Conservation (phyloP, 2,797 vertebrate species). For the Channa striata region DNA sequence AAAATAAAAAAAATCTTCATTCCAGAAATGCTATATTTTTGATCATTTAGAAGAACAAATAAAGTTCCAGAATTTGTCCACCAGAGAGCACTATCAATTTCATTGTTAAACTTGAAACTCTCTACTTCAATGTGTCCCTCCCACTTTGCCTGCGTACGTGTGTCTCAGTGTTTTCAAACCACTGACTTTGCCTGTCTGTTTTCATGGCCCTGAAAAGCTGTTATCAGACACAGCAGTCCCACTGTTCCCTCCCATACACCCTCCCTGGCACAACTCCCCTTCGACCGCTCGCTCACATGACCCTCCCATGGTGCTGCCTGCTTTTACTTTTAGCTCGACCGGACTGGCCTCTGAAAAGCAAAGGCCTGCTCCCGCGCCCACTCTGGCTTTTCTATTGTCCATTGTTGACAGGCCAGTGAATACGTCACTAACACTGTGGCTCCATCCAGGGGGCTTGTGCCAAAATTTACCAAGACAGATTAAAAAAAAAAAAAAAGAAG, state of each 20-base stretch:
- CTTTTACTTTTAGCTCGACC: conserved; percentile 66
- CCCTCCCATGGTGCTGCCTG: conserved; percentile 65
- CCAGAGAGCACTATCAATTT: too few species aligned
- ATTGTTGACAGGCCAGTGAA: conserved; percentile 63
- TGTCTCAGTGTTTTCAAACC: conserved; percentile 42
- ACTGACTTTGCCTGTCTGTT: conserved; percentile 54
- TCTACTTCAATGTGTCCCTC: too few species aligned
- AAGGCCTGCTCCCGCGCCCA: conserved; percentile 63
- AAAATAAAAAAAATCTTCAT: too few species aligned
- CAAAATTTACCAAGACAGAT: conserved; percentile 50
- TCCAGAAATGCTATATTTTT: too few species aligned
- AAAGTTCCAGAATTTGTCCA: too few species aligned
- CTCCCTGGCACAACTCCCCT: conserved; percentile 70
- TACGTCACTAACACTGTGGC: conserved; percentile 21
- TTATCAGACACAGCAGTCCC: conserved; percentile 77
- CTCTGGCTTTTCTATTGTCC: conserved; percentile 67
- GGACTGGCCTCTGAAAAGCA: conserved; percentile 65
- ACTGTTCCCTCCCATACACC: conserved; percentile 72
- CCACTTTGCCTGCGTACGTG: too few species aligned
- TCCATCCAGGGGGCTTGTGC: conserved; percentile 13
- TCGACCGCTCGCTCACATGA: conserved; percentile 74
- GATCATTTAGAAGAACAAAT: too few species aligned
- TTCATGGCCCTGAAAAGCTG: conserved; percentile 65
- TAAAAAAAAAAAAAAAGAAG: conserved; percentile 36
- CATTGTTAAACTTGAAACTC: too few species aligned